Evolutionary conservation across 1,140 invertebrate genomes (phyloP).

Genomic region (Apis laboriosa): DNA sequence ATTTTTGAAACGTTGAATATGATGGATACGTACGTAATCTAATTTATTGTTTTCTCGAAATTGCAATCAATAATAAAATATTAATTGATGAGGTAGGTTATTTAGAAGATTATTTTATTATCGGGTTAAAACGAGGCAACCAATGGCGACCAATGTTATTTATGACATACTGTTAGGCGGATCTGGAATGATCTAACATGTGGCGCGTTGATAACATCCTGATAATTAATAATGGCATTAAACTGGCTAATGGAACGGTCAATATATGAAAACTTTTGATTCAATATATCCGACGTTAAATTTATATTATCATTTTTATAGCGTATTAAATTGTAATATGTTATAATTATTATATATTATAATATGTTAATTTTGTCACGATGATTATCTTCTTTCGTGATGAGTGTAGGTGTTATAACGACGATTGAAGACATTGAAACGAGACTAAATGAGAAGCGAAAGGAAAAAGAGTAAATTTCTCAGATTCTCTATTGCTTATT

Average conservation of each 20-base stretch:
- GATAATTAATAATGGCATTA: constrained; percentile 49
- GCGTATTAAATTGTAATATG: neutral
- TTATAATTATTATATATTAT: neutral
- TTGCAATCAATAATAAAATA: neutral
- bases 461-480: neutral
- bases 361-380: neutral
- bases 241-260: constrained; percentile 9
- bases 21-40: neutral
- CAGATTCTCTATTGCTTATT: neutral
- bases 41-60: neutral
- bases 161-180: neutral
- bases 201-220: constrained; percentile 33
- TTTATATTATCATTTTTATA: neutral
- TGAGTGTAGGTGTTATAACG: neutral
- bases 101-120: neutral
- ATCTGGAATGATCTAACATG: neutral
- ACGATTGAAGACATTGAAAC: too few species aligned
- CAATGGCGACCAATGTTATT: too few species aligned
- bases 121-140: too few species aligned
- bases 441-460: neutral
- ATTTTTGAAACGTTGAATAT: neutral
- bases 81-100: neutral
- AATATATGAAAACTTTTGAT: neutral
- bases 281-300: neutral
- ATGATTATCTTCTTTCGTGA: neutral